Base-by-base conservation (phyloP, 2,888 invertebrate genomes). In the Steinernema carpocapsae region DNA sequence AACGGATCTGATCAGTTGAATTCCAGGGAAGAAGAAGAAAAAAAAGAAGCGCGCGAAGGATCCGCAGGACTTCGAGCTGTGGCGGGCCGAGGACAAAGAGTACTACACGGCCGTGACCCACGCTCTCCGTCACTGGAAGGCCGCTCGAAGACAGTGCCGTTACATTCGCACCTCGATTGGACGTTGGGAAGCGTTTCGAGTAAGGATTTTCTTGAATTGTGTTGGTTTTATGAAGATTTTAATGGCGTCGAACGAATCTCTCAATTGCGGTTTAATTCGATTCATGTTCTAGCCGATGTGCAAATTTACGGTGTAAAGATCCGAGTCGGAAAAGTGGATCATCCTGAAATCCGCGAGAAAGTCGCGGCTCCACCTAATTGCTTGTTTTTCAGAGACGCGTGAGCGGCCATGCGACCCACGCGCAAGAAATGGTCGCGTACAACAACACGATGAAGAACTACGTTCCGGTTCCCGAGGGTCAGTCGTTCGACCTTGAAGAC, bases 51-150 rank as follows among this genome's bases (percentile, higher is more conserved):
- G 64, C 32, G 64, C 64, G 1, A 64, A 64, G 32, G 64, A 64
- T 37, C 64, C 64, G 32, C 29, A 64, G 19, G 64, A 64, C 17
- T 64, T 64, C 37, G 64, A 64, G 14, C n/a, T 64, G 64, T 64
- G 64, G 64, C 29, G 64, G 17, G 4, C 29, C 3, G 64, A 64
- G 32, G 64, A 64, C 64, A 64, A 64, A n/a, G 32, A 64, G 64
- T 32, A 29, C 64, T 64, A 64, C 64, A 64, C 32, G 3, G 64
- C 64, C 17, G 64, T 64, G 64, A 64, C 64, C 17, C 7, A 64
- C 64, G 64, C 64, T 29, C 64, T 64, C 3, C 64, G 64, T 29
- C 64, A 64, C 32, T 64, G 64, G 64, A 64, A 64, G 19, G 64
- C 64, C 12, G 32, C 64, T 6, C 64, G 64, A 12, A 26, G 64